Percentiles rank a stretch among this genome's conserved stretches.
Evolutionary conservation across 2,797 vertebrate genomes (phyloP).

Genomic region (Sitta carolinensis): DNA sequence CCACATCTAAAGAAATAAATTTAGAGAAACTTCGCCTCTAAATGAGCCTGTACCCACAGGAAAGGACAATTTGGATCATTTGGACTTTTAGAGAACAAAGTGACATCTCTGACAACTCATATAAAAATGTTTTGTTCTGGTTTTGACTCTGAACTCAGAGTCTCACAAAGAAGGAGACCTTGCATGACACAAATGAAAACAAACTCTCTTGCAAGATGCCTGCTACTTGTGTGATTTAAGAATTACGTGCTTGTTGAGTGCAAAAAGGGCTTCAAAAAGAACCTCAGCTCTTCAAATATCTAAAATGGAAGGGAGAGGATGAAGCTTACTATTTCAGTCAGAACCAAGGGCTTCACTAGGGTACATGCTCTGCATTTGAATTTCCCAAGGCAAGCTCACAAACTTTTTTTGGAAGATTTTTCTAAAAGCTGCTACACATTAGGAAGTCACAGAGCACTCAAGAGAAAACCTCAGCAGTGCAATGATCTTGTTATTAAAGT

Average conservation of each 20-base stretch:
- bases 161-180: background rate
- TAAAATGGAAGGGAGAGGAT: background rate
- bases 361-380: background rate
- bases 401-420: background rate
- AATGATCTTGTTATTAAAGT: background rate
- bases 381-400: background rate
- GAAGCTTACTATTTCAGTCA: background rate
- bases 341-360: background rate
- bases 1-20: background rate
- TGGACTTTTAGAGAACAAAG: background rate
- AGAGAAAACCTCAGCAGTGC: background rate
- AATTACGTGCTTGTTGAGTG: background rate
- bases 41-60: background rate
- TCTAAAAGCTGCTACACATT: background rate
- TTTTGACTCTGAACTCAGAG: background rate
- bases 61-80: background rate
- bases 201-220: background rate
- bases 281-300: background rate
- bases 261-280: background rate
- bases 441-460: background rate
- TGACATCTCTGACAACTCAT: background rate
- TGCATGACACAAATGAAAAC: background rate
- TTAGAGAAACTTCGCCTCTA: background rate
- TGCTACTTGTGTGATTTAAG: background rate
- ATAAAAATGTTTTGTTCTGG: background rate